Conservation (phyloP, 2,113 vertebrate genomes). For the Lampris incognitus region DNA sequence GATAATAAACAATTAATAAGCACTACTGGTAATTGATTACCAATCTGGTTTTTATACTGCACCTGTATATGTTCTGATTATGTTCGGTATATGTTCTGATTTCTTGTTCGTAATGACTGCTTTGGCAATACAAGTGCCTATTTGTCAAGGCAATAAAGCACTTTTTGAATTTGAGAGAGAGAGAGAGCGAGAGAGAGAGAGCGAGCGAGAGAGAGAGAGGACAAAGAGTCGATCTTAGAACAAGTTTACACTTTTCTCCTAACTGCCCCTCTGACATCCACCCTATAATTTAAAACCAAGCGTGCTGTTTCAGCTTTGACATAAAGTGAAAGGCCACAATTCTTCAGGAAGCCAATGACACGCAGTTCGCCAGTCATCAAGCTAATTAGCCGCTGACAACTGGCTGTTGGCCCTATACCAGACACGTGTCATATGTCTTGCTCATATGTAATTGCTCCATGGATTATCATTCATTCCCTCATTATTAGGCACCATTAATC, state of each 20-base stretch:
- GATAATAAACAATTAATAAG: too few species aligned
- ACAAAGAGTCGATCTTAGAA: slow-evolving; percentile 16
- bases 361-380: slow-evolving; percentile 39
- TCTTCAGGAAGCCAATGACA: slow-evolving; percentile 62
- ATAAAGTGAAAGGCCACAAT: slow-evolving; percentile 37
- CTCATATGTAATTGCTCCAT: slow-evolving; percentile 65
- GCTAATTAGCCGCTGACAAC: slow-evolving; percentile 68
- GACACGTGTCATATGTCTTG: slow-evolving; percentile 65
- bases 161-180: not conserved
- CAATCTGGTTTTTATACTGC: too few species aligned
- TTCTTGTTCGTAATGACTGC: too few species aligned
- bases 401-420: slow-evolving; percentile 50
- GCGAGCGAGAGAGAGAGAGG: not conserved
- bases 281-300: slow-evolving; percentile 34
- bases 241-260: slow-evolving; percentile 24
- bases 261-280: slow-evolving; percentile 30
- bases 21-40: too few species aligned
- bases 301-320: slow-evolving; percentile 33
- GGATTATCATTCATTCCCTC: slow-evolving; percentile 64
- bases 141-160: too few species aligned
- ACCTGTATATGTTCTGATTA: not conserved
- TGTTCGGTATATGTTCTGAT: too few species aligned
- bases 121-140: too few species aligned
- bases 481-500: slow-evolving; percentile 63
- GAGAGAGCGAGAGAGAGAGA: not conserved